Percentiles rank a stretch among this genome's conserved stretches.
These are phyloP conservation scores for Micromesistius poutassou DNA, from an alignment of 2,797 vertebrate genomes.

Conservation along the genomic window DNA sequence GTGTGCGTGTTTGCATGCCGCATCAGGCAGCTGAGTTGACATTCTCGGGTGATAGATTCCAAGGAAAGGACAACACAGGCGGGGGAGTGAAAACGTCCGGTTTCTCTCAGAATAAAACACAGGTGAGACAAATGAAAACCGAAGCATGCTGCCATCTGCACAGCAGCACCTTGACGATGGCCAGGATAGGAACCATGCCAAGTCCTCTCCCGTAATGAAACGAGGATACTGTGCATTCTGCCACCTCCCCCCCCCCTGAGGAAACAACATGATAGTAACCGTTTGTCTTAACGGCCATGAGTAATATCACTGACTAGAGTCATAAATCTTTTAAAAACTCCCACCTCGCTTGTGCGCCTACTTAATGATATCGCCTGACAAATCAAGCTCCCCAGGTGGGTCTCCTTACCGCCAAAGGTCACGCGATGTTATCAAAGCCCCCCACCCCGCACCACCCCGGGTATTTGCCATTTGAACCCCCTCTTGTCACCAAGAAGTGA, in stretches of 20 bases:
- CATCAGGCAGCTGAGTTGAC: slow-evolving; percentile 55
- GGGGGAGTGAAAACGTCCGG: slow-evolving; percentile 17
- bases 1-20: slow-evolving; percentile 19
- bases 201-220: not conserved
- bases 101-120: not conserved
- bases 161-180: slow-evolving; percentile 12
- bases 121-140: slow-evolving; percentile 13
- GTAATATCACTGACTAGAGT: not conserved
- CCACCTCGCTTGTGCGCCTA: not conserved
- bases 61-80: slow-evolving; percentile 40
- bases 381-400: not conserved
- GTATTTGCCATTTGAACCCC: not conserved
- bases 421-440: not conserved
- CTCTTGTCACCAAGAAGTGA: not conserved
- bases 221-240: not conserved
- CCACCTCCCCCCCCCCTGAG: not conserved
- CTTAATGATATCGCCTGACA: not conserved
- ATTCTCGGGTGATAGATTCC: slow-evolving; percentile 44
- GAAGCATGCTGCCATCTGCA: slow-evolving; percentile 33
- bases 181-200: not conserved
- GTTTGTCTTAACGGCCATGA: no score
- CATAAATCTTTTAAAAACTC: not conserved
- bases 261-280: no score
- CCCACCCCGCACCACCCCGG: not conserved
- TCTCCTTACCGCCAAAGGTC: not conserved